phyloP scores from a whole-genome alignment of 2,113 vertebrate species.

The Istiophorus platypterus region DNA sequence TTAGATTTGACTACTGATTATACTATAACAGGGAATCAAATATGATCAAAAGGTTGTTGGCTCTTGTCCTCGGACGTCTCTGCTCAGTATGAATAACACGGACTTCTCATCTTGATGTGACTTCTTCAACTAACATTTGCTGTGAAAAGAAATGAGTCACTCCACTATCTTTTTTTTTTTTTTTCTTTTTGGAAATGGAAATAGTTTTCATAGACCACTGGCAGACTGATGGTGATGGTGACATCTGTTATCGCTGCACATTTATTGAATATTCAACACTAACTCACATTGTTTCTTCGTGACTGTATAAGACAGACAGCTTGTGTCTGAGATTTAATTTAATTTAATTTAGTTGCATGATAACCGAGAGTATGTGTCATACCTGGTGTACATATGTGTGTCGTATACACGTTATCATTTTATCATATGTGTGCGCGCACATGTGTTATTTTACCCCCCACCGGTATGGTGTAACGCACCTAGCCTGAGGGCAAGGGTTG shows the following conservation, averaged over 20 bases:
- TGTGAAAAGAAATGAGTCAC: neutral
- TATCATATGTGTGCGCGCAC: conserved; percentile 16
- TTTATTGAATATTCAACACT: conserved; percentile 11
- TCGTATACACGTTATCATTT: neutral
- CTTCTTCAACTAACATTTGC: too few relatives aligned
- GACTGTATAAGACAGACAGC: conserved; percentile 4
- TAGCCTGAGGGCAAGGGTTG: conserved; percentile 67
- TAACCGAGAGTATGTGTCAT: neutral
- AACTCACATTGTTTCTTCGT: neutral
- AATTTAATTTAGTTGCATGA: too few relatives aligned
- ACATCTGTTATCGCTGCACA: neutral
- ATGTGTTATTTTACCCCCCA: neutral
- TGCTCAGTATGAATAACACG: too few relatives aligned
- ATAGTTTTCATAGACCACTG: neutral
- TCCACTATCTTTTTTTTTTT: neutral
- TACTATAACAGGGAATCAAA: too few relatives aligned
- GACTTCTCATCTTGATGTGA: too few relatives aligned
- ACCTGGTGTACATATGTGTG: neutral
- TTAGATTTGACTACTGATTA: too few relatives aligned
- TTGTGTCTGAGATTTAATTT: neutral
- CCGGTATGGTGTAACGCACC: conserved; percentile 49
- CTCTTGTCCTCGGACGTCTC: too few relatives aligned
- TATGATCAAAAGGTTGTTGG: too few relatives aligned
- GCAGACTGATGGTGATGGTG: neutral
- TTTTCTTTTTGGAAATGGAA: neutral